Evolutionary conservation across 37 sponge, comb jelly and placozoan species (phyloP), one percentile per base, ranked within the genome.

Genomic region (Agelas oroides): DNA sequence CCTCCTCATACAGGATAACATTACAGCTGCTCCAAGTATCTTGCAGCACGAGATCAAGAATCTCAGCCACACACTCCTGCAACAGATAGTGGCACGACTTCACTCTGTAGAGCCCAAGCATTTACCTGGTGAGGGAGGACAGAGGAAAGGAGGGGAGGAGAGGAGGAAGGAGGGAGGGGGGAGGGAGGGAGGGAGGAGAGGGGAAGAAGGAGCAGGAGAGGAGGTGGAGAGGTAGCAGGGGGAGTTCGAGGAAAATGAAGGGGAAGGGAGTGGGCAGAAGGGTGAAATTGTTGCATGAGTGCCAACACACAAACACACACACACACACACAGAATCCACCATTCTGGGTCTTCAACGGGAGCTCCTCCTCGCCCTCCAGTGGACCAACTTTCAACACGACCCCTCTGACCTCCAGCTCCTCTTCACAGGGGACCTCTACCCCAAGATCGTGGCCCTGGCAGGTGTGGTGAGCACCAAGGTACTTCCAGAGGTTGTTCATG

Each of bases 41-140:
- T 71, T 89, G 2, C 89, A 89, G 46, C 84, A 89, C 46, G 53
- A 89, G 36, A 65, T 89, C 37, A 83, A 89, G 84, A 34, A 46
- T 8, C 55, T 78, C 13, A 62, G 57, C 61, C 84, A 83, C 63
- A 37, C 25, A 14, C 66, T 89, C 23, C 75, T 83, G 14, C 71
- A 78, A 14, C 35, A 77, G 38, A 83, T 89, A 6, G n/a, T 77
- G 46, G 46, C 6, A 30, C 24, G 67, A 24, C 33, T 66, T 1
- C 30, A 66, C 28, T 17, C 18, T 34, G 67, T 66, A 16, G 67
- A 25, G 15, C 75, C 57, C 17, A 28, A n/a, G 1, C 55, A 75
- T 33, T 25, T 75, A 53, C 46, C 25, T 21, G 79, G 79, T 65
- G 23, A 32, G 36, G 21, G 18, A 46, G 46, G 46, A 8, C 6